Evolutionary conservation across 2,888 invertebrate species (phyloP), one percentile per base, ranked within the genome.

Genomic region (Ptychoptera contaminata): DNA sequence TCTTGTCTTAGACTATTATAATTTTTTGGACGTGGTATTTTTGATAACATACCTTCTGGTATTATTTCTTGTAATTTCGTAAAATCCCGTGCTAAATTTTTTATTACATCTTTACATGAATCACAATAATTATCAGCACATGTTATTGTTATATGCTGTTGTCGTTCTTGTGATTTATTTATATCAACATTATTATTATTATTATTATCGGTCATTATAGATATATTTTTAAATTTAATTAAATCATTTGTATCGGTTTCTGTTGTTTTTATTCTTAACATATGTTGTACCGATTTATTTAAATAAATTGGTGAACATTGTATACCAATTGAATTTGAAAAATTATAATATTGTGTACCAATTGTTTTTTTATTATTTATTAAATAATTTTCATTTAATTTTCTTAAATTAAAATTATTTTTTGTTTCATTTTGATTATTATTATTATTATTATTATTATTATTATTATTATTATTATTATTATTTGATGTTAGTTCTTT

Each of bases 71-170:
- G 32, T 32, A 11, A n/a, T 49, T 61, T 60, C 0, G 57, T 56
- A 48, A 61, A 61, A 40, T 67, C 65, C 50, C 68, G 68, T 11
- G 73, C 73, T 49, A 73, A 60, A 47, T 65, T 65, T 47, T 69
- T 71, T 10, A 73, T 72, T 35, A 68, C 69, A 52, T 70, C 71
- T 54, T 72, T 73, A 55, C 75, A 76, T 48, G 74, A 73, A 56
- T 76, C 75, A 63, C 75, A 76, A 51, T 71, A 71, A 51, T 71
- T 71, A 23, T 67, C 69, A 36, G 70, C 67, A 50, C 70, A 67
- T 11, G 69, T 63, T 30, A 69, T 68, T 0, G 65, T 63, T 37
- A 71, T 67, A 42, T 69, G 68, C 1, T 52, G 3, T 23, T 23
- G 23, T 5, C 7, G 3, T 23, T 5, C 3, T 23, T 23, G 23